Evolutionary conservation across 2,888 invertebrate genomes (phyloP).

Genomic region (Aquatica leii): DNA sequence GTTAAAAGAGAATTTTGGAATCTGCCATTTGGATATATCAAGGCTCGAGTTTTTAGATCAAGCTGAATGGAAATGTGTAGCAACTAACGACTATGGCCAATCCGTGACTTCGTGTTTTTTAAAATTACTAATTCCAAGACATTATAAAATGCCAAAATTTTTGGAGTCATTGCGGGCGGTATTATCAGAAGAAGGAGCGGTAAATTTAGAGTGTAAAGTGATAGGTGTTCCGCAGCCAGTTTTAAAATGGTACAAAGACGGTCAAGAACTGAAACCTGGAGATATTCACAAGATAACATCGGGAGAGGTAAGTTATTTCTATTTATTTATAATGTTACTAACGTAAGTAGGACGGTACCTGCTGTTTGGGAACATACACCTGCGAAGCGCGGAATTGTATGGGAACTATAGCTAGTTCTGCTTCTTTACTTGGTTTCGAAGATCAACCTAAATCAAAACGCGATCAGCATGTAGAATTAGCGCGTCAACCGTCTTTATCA

Average conservation of each 20-base stretch:
- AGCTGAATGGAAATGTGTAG: slow-evolving; percentile 92
- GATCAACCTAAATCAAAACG: slow-evolving; percentile 69
- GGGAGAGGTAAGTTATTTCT: slow-evolving; percentile 66
- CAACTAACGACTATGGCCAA: slow-evolving; percentile 88
- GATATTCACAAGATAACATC: slow-evolving; percentile 92
- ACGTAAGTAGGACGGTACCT: slow-evolving; percentile 74
- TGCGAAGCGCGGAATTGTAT: slow-evolving; percentile 92
- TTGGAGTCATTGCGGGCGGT: slow-evolving; percentile 86
- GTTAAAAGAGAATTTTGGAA: slow-evolving; percentile 73
- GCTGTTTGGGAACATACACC: slow-evolving; percentile 89
- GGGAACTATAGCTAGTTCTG: slow-evolving; percentile 89
- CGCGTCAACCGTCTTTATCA: slow-evolving; percentile 83
- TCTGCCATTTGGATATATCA: slow-evolving; percentile 76
- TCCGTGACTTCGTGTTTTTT: slow-evolving; percentile 88
- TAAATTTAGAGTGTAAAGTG: slow-evolving; percentile 91
- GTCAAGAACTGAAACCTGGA: slow-evolving; percentile 86
- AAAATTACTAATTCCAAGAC: slow-evolving; percentile 83
- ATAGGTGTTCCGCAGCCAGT: slow-evolving; percentile 90
- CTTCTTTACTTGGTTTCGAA: slow-evolving; percentile 87
- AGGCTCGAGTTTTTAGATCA: slow-evolving; percentile 84
- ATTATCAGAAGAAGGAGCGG: slow-evolving; percentile 87
- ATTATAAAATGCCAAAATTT: slow-evolving; percentile 88
- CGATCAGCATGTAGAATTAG: slow-evolving; percentile 65
- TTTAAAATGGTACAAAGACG: slow-evolving; percentile 94
- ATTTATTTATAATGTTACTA: slow-evolving; percentile 4